phyloP scores from a whole-genome alignment of 1,140 invertebrate genomes.

The Drosophila auraria region DNA sequence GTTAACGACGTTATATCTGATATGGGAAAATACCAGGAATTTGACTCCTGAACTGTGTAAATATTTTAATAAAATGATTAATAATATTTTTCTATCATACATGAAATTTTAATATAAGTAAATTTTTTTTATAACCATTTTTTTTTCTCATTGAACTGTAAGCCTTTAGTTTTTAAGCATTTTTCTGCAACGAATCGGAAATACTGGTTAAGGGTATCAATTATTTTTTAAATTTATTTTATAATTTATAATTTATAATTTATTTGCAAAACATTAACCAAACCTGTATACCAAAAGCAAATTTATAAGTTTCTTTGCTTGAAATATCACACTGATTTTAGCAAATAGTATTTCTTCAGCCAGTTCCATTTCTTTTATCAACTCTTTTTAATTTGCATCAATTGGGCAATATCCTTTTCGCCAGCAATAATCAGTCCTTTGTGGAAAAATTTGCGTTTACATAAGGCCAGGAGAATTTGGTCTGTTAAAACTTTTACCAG shows the following conservation, averaged over 20 bases:
- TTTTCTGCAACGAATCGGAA: too few species aligned
- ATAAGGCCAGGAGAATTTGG: not conserved
- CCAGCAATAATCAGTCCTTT: slow-evolving; percentile 1
- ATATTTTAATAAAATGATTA: too few species aligned
- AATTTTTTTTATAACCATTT: too few species aligned
- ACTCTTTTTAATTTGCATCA: slow-evolving; percentile 3
- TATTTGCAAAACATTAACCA: not conserved
- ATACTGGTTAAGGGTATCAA: not conserved
- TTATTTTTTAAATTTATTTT: not conserved
- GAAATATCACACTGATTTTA: not conserved
- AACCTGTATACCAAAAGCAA: not conserved
- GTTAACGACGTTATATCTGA: too few species aligned
- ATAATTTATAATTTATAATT: not conserved
- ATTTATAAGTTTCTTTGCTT: not conserved
- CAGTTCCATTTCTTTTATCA: not conserved
- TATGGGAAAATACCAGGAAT: too few species aligned
- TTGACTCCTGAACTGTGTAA: too few species aligned
- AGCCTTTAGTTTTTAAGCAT: too few species aligned
- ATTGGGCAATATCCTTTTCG: not conserved
- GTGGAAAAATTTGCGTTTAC: not conserved
- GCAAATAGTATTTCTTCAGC: not conserved
- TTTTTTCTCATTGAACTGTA: too few species aligned
- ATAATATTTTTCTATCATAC: too few species aligned
- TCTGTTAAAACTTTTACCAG: slow-evolving; percentile 35
- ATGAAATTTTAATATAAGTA: too few species aligned